These are phyloP conservation scores for Drosophila sturtevanti DNA, from an alignment of 1,140 invertebrate genomes.

Conservation along the genomic window DNA sequence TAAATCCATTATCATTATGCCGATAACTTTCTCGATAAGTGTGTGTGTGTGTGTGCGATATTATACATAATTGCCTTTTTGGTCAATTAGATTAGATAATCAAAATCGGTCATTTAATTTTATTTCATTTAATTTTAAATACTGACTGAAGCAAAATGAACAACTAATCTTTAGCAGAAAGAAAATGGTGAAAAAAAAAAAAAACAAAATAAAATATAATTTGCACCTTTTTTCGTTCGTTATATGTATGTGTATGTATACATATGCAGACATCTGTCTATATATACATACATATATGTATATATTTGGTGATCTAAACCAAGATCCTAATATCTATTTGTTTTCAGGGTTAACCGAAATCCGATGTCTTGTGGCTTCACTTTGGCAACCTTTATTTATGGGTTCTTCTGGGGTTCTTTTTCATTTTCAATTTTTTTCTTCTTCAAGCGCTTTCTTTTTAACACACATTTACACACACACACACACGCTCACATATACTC, in stretches of 20 bases:
- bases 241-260: no score
- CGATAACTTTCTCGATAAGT: slow-evolving; percentile 6
- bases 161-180: neutral
- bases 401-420: neutral
- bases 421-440: neutral
- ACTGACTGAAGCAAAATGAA: neutral
- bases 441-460: neutral
- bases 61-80: slow-evolving; percentile 1
- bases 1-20: neutral
- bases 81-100: slow-evolving; percentile 8
- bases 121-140: neutral
- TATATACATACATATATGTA: no score
- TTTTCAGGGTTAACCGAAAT: neutral
- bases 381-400: neutral
- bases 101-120: slow-evolving; percentile 5
- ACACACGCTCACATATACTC: neutral
- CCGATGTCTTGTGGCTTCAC: neutral
- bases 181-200: neutral
- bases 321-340: no score
- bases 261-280: no score
- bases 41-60: neutral
- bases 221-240: neutral
- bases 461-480: neutral
- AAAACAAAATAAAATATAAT: neutral
- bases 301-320: no score